Percentiles rank a stretch among this genome's conserved stretches.
Evolutionary conservation across 2,888 invertebrate genomes (phyloP).

Genomic region (Dastarcus helophoroides): DNA sequence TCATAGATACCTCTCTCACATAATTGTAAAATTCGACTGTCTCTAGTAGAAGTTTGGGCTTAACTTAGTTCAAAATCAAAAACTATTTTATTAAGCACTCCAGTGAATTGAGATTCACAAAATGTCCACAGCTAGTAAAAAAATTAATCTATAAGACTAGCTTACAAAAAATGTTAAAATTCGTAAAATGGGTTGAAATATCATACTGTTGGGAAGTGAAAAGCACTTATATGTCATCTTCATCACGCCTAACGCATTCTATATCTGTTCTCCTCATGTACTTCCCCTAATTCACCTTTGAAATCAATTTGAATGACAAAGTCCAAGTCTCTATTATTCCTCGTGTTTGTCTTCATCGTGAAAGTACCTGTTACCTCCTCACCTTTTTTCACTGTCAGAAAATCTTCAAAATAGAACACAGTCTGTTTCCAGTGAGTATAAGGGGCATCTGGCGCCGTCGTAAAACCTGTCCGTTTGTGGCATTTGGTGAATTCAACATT

Average conservation of each 20-base stretch:
- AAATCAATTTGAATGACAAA: conserved; percentile 89
- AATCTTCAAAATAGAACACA: conserved; percentile 96
- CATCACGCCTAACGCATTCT: conserved; percentile 83
- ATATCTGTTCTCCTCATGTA: conserved; percentile 76
- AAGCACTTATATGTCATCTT: conserved; percentile 1
- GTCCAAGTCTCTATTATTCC: conserved; percentile 95
- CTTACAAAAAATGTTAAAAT: neutral
- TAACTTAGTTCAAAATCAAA: too few relatives aligned
- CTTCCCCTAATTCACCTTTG: conserved; percentile 77
- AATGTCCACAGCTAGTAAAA: neutral
- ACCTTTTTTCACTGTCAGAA: conserved; percentile 90
- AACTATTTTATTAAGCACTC: too few relatives aligned
- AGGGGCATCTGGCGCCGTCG: conserved; percentile 93
- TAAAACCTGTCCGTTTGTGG: conserved; percentile 96
- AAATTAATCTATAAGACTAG: neutral
- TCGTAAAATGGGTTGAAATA: neutral
- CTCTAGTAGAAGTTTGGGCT: too few relatives aligned
- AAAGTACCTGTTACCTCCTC: conserved; percentile 91
- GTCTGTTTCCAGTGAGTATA: conserved; percentile 99
- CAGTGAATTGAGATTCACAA: conserved; percentile 4
- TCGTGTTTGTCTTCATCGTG: conserved; percentile 88
- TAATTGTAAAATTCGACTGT: too few relatives aligned
- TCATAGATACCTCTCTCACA: too few relatives aligned
- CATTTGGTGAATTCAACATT: conserved; percentile 99
- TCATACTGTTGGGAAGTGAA: neutral